A percentile compares a stretch with the other conserved stretches of the same genome.
phyloP scores from a whole-genome alignment of 2,888 invertebrate species.

The Acronicta alni region DNA sequence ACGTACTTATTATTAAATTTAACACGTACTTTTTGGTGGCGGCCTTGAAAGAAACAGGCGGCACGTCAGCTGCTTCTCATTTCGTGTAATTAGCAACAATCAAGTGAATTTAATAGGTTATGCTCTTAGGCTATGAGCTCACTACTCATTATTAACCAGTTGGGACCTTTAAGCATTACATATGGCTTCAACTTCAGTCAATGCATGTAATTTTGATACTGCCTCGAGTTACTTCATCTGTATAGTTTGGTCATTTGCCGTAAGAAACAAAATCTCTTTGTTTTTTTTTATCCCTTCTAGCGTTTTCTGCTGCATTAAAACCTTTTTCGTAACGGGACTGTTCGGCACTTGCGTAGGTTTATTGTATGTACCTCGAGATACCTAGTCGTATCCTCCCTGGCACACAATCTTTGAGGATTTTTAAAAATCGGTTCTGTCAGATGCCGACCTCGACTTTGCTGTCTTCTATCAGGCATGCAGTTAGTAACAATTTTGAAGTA shows the following conservation, averaged over 20 bases:
- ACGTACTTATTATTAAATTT: too few relatives aligned
- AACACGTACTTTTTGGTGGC: conserved; percentile 2
- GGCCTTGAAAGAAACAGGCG: conserved; percentile 18
- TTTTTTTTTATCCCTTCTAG: conserved; percentile 30
- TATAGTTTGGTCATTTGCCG: neutral
- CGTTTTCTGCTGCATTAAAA: conserved; percentile 18
- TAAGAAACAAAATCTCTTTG: conserved; percentile 2
- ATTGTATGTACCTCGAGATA: too few relatives aligned
- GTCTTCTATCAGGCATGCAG: too few relatives aligned
- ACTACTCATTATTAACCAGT: conserved; percentile 23
- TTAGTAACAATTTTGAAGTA: too few relatives aligned
- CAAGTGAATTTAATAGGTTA: conserved; percentile 16
- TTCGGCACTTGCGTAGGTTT: neutral
- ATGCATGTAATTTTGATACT: conserved; percentile 27
- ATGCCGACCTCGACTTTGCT: too few relatives aligned
- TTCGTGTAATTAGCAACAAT: neutral
- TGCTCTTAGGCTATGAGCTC: conserved; percentile 20
- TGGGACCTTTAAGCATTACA: conserved; percentile 18
- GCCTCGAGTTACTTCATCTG: conserved; percentile 20
- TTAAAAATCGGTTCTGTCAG: too few relatives aligned
- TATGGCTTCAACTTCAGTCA: conserved; percentile 20
- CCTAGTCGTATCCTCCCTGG: too few relatives aligned
- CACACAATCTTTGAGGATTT: too few relatives aligned
- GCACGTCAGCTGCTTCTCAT: conserved; percentile 23
- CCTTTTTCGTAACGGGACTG: too few relatives aligned